phyloP scores from a whole-genome alignment of 2,888 invertebrate genomes.

The Ophonus ardosiacus region DNA sequence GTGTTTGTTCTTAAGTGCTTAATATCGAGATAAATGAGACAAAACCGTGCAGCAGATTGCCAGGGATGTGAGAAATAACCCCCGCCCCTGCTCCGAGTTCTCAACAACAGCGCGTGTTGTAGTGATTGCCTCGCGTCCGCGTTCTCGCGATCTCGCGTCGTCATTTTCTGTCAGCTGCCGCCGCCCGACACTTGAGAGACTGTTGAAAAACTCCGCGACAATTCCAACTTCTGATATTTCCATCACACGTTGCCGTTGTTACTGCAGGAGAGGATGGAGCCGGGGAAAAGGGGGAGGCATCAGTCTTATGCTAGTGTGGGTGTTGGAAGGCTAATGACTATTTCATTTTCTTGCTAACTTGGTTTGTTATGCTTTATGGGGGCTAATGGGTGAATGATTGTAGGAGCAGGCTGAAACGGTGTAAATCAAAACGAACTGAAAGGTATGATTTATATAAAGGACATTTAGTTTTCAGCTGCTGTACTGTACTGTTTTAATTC shows the following conservation, averaged over 20 bases:
- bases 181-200: conserved; percentile 43
- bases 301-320: conserved; percentile 49
- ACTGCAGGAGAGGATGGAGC: too few relatives aligned
- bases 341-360: conserved; percentile 31
- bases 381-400: conserved; percentile 19
- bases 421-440: too few relatives aligned
- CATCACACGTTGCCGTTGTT: conserved; percentile 37
- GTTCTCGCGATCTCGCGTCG: not conserved
- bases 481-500: too few relatives aligned
- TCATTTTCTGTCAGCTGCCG: conserved; percentile 25
- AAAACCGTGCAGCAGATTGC: not conserved
- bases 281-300: conserved; percentile 8
- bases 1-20: conserved; percentile 21
- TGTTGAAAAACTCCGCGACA: conserved; percentile 45
- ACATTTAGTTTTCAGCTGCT: too few relatives aligned
- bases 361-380: conserved; percentile 31
- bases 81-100: conserved; percentile 58
- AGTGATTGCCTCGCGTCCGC: not conserved
- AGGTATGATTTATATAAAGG: too few relatives aligned
- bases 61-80: not conserved
- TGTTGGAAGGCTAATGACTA: not conserved
- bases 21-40: conserved; percentile 19
- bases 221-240: conserved; percentile 65
- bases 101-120: conserved; percentile 49
- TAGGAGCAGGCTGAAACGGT: too few relatives aligned